These are phyloP conservation scores for Lathronympha strigana DNA, from an alignment of 2,888 invertebrate species.

Conservation along the genomic window DNA sequence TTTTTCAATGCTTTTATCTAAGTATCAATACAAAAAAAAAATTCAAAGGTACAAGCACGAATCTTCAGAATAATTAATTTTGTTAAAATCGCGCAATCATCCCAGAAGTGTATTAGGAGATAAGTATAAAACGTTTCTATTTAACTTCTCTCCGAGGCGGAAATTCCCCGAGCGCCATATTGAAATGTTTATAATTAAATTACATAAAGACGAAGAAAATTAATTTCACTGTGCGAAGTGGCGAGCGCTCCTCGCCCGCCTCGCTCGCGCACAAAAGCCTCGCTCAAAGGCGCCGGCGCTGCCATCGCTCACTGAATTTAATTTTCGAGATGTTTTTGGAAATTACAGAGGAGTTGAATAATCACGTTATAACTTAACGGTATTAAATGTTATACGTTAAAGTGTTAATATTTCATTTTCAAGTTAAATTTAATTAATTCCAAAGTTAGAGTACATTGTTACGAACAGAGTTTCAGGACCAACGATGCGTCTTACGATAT, in stretches of 20 bases:
- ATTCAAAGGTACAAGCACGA: constrained; percentile 28
- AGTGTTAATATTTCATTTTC: constrained; percentile 85
- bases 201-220: constrained; percentile 85
- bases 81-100: constrained; percentile 77
- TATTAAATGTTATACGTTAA: constrained; percentile 84
- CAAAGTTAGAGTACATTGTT: constrained; percentile 68
- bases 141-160: constrained; percentile 80
- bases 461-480: constrained; percentile 22
- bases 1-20: no score
- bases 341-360: constrained; percentile 81
- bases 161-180: constrained; percentile 83
- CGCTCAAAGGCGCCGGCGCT: constrained; percentile 71
- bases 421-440: constrained; percentile 85
- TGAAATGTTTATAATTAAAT: constrained; percentile 85
- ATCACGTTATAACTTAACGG: constrained; percentile 83
- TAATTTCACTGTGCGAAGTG: constrained; percentile 83
- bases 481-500: constrained; percentile 42
- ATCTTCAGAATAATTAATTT: constrained; percentile 70
- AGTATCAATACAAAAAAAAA: constrained; percentile 1
- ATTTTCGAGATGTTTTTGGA: constrained; percentile 82
- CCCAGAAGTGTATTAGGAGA: constrained; percentile 82
- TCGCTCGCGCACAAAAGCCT: constrained; percentile 68
- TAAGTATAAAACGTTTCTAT: constrained; percentile 84
- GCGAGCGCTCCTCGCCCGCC: constrained; percentile 63
- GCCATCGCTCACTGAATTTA: constrained; percentile 75